Conservation (phyloP, 2,888 invertebrate genomes). For the Philaethria dido region DNA sequence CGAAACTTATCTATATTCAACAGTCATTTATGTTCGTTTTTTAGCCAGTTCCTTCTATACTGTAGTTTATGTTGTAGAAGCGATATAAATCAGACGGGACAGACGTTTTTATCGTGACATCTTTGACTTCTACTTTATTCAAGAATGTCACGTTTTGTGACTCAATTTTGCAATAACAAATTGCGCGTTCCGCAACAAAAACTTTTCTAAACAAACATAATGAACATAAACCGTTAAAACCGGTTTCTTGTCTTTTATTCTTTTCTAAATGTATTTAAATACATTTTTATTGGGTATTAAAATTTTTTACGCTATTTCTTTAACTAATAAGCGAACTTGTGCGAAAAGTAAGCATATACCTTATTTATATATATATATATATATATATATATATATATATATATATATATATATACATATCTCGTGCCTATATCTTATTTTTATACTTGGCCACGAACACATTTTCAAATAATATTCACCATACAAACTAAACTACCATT, state of each 20-base stretch:
- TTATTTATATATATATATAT: no score
- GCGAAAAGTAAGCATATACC: no score
- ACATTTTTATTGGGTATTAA: no score
- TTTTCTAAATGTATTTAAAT: no score
- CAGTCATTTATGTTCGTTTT: not conserved
- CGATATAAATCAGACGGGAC: not conserved
- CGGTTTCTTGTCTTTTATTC: no score
- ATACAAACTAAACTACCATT: conserved; percentile 4
- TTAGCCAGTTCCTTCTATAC: not conserved
- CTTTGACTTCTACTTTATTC: not conserved
- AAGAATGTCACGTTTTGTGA: not conserved
- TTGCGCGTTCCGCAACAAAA: not conserved
- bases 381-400: no score
- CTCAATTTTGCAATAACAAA: not conserved
- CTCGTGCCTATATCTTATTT: no score
- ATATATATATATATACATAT: no score
- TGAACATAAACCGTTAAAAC: no score
- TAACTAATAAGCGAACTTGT: no score
- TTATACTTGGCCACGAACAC: not conserved
- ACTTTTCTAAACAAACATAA: no score
- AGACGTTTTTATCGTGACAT: conserved; percentile 6
- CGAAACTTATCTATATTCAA: not conserved
- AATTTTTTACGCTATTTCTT: no score
- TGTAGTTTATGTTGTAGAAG: not conserved
- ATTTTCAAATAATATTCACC: not conserved